Conservation (phyloP, 2,113 vertebrate genomes). For the Bos indicus region DNA sequence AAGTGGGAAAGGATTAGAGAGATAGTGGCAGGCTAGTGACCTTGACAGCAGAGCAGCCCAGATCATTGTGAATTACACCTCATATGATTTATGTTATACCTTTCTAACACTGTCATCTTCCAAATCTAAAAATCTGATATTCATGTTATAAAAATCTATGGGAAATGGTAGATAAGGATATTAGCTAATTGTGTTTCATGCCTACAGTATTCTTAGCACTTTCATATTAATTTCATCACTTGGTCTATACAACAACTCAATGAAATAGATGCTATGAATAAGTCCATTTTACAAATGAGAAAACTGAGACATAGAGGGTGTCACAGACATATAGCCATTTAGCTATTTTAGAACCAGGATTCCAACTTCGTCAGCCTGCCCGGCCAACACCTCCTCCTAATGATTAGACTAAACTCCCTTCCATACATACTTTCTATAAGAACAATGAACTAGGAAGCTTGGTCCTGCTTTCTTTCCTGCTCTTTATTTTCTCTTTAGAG, state of each 20-base stretch:
- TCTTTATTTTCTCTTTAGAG: background rate
- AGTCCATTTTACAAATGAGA: constrained; percentile 20
- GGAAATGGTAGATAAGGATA: background rate
- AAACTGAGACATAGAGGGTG: background rate
- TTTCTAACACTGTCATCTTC: background rate
- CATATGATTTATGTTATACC: background rate
- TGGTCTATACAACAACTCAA: background rate
- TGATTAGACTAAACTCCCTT: background rate
- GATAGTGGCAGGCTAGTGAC: background rate
- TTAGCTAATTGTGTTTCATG: background rate
- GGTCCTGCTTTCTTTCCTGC: background rate
- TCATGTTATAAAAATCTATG: background rate
- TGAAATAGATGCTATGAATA: background rate
- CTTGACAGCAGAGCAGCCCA: background rate
- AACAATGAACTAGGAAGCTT: background rate
- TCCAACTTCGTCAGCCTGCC: background rate
- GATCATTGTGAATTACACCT: background rate
- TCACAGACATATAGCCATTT: background rate
- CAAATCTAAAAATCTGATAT: background rate
- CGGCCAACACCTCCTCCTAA: background rate
- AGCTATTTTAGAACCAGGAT: background rate
- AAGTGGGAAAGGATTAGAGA: background rate
- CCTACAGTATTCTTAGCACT: background rate
- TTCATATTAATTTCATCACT: background rate
- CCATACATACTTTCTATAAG: background rate